Base-by-base conservation (phyloP, 2,888 invertebrate species). In the Pterostichus niger region DNA sequence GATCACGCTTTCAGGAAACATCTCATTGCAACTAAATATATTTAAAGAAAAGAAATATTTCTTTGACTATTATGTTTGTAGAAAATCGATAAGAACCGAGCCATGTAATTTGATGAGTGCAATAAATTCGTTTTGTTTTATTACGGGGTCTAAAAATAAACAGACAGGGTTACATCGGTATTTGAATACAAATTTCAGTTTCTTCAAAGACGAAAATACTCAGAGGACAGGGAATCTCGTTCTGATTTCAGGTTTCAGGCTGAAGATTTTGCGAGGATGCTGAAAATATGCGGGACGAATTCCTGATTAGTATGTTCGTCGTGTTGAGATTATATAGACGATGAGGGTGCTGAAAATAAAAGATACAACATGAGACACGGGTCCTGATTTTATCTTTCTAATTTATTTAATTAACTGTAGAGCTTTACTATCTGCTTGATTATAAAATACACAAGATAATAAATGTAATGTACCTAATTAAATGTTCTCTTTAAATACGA, bases 251-350 rank as follows among this genome's bases (percentile, higher is more conserved):
- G 61, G 24, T 61, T 64, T 59, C 59, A 59, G 64, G 13, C n/a
- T 33, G n/a, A 17, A 56, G 17, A 56, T 24, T 17, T 24, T 9
- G 56, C 56, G 49, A 56, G 10, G 17, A 56, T 11, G 56, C 17
- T 13, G 56, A 24, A 56, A 40, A 64, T 64, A 64, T 33, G 64
- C 64, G 31, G 64, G 59, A 33, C 64, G 33, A 35, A 35, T 33
- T 35, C n/a, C 64, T 64, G 64, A 64, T 64, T 64, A 64, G 64
- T 64, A 64, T 64, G 64, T 33, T n/a, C 64, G 33, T 64, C 64
- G 31, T 64, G 35, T 40, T 33, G 13, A 64, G 64, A n/a, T 64
- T 64, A 56, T 17, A 17, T 56, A 56, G 56, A 17, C 17, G 49
- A 49, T n/a, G 49, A 49, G 9, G 61, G 33, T 64, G 35, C 7